Evolutionary conservation across 2,888 invertebrate species (phyloP).

Genomic region (Julus scandinavius): DNA sequence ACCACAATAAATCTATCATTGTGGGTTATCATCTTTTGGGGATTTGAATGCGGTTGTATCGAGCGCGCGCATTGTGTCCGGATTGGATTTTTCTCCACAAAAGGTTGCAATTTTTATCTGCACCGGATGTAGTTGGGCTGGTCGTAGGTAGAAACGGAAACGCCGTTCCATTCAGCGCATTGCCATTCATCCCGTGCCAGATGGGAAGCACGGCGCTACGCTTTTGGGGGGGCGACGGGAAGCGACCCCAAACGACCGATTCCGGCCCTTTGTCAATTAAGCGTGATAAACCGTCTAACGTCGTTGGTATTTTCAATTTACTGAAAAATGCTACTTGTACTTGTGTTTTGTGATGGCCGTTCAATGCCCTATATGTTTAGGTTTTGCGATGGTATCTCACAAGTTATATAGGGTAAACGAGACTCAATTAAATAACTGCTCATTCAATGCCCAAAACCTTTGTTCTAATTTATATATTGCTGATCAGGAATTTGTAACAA

Average conservation of each 20-base stretch:
- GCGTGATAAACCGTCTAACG: background rate
- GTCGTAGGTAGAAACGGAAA: constrained; percentile 26
- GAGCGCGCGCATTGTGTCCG: constrained; percentile 31
- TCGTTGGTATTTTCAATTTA: background rate
- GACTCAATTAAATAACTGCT: background rate
- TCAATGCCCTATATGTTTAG: background rate
- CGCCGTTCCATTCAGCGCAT: constrained; percentile 1
- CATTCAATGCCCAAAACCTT: too few species aligned
- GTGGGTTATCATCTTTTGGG: constrained; percentile 42
- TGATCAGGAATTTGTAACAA: too few species aligned
- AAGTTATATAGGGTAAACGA: background rate
- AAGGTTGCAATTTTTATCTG: constrained; percentile 34
- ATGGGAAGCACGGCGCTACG: background rate
- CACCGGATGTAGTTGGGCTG: constrained; percentile 42
- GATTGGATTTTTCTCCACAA: constrained; percentile 13
- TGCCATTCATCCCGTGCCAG: background rate
- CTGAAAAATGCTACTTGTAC: background rate
- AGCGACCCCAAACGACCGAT: constrained; percentile 19
- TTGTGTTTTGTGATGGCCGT: background rate
- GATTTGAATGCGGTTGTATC: constrained; percentile 24
- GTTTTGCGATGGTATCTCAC: background rate
- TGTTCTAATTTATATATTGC: too few species aligned
- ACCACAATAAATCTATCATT: constrained; percentile 30
- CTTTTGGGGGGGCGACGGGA: background rate
- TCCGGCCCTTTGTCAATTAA: constrained; percentile 1